Evolutionary conservation across 92 coral and sea anemone species (phyloP).

Genomic region (Epizoanthus rinbou): DNA sequence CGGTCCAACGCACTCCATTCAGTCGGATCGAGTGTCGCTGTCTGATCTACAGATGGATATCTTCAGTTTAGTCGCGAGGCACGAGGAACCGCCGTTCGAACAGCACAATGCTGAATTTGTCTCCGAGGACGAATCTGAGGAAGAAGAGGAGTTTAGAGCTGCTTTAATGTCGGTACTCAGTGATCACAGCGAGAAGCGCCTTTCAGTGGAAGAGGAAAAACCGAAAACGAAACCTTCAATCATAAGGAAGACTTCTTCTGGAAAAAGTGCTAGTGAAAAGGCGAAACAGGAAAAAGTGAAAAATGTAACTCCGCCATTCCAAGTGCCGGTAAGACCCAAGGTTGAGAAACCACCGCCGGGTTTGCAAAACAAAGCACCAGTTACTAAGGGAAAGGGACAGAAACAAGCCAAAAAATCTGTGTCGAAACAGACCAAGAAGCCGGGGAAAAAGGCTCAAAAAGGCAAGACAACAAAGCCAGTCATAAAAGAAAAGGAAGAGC

Average conservation of each 20-base stretch:
- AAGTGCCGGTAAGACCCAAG: constrained; percentile 67
- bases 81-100: constrained; percentile 58
- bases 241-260: constrained; percentile 41
- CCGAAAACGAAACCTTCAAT: constrained; percentile 41
- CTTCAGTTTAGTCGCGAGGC: constrained; percentile 66
- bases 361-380: constrained; percentile 46
- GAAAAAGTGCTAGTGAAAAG: constrained; percentile 41
- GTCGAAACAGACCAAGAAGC: constrained; percentile 21
- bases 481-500: constrained; percentile 45
- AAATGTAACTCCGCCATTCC: constrained; percentile 69
- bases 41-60: constrained; percentile 73
- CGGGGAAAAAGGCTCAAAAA: constrained; percentile 27
- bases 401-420: constrained; percentile 34
- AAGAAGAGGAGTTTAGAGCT: constrained; percentile 65
- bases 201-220: constrained; percentile 35
- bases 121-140: constrained; percentile 65
- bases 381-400: constrained; percentile 35
- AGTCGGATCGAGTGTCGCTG: constrained; percentile 72
- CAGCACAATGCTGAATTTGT: constrained; percentile 58
- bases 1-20: constrained; percentile 63
- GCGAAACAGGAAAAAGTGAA: constrained; percentile 27
- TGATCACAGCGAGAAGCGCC: constrained; percentile 57
- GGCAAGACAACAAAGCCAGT: constrained; percentile 45
- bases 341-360: constrained; percentile 80
- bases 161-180: constrained; percentile 79